These are phyloP conservation scores for Tragelaphus imberbis DNA, from an alignment of 2,113 vertebrate genomes.

Conservation along the genomic window DNA sequence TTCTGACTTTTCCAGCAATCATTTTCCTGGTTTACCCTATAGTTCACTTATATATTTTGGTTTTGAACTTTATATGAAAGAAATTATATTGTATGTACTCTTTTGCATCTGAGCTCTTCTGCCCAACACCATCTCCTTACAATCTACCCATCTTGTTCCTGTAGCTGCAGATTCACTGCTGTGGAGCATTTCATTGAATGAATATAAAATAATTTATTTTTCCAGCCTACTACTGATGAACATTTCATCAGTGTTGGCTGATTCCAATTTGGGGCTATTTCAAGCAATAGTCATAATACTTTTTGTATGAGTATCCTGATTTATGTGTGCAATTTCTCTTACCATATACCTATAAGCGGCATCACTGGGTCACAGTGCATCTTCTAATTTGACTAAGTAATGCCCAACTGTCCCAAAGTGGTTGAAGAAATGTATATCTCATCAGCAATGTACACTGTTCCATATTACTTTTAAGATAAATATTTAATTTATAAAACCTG, in stretches of 20 bases:
- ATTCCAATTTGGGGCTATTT: background rate
- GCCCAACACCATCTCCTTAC: background rate
- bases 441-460: background rate
- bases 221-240: background rate
- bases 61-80: background rate
- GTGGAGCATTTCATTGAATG: background rate
- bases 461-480: background rate
- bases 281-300: background rate
- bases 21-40: background rate
- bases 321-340: background rate
- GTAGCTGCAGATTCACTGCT: background rate
- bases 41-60: background rate
- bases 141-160: background rate
- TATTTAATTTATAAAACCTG: background rate
- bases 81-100: background rate
- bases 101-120: background rate
- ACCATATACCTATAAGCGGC: background rate
- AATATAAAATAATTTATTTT: background rate
- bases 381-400: background rate
- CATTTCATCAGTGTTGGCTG: background rate
- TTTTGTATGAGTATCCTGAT: background rate
- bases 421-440: background rate
- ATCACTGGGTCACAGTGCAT: background rate
- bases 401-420: background rate
- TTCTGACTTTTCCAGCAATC: background rate